phyloP scores from a whole-genome alignment of 2,113 vertebrate genomes.

The Psilopsiagon aymara region DNA sequence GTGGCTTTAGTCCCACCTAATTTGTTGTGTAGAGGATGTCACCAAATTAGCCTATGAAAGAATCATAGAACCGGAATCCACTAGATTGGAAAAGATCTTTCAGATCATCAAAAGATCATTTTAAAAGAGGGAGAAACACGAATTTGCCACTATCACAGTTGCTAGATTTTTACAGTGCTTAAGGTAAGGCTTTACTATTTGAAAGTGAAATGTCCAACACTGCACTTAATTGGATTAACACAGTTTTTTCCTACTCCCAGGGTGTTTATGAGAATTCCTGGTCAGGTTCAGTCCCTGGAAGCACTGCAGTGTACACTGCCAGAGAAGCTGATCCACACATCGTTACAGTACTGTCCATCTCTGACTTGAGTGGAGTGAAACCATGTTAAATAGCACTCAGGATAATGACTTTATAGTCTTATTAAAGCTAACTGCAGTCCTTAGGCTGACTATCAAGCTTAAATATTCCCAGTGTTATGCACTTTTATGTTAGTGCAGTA shows the following conservation, averaged over 20 bases:
- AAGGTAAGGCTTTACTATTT: not conserved
- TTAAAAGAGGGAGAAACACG: not conserved
- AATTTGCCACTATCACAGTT: not conserved
- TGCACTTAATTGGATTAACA: not conserved
- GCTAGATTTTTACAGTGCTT: not conserved
- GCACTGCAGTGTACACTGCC: not conserved
- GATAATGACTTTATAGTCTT: not conserved
- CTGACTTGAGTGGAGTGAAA: not conserved
- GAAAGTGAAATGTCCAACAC: not conserved
- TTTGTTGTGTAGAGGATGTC: not conserved
- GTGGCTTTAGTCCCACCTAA: not conserved
- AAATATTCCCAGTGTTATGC: not conserved
- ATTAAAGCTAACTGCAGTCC: not conserved
- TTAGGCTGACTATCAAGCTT: not conserved
- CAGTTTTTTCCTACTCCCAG: not conserved
- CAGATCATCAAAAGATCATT: not conserved
- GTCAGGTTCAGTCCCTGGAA: not conserved
- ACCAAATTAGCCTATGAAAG: not conserved
- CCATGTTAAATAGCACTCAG: not conserved
- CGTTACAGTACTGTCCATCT: not conserved
- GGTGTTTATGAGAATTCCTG: not conserved
- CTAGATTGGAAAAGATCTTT: not conserved
- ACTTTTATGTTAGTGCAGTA: not conserved
- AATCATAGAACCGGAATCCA: not conserved
- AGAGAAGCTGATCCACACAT: not conserved